Evolutionary conservation across 1,140 invertebrate genomes (phyloP).

Genomic region (Galendromus occidentalis): DNA sequence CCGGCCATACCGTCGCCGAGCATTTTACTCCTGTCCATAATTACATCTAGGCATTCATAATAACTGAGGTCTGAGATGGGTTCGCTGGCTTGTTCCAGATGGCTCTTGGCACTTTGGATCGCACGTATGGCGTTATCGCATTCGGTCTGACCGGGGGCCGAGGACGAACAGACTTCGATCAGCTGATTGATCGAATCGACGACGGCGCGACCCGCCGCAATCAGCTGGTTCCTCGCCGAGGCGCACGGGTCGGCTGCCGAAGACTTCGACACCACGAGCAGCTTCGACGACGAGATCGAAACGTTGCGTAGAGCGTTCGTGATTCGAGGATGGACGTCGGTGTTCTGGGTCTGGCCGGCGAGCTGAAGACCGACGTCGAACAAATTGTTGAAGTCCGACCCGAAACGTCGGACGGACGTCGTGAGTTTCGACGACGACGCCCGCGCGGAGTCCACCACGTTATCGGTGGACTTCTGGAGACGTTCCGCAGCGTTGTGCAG

Average conservation of each 20-base stretch:
- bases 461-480: conserved; percentile 57
- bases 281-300: conserved; percentile 62
- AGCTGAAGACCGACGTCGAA: conserved; percentile 56
- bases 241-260: conserved; percentile 68
- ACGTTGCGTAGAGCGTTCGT: conserved; percentile 66
- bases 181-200: conserved; percentile 81
- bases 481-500: conserved; percentile 56
- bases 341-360: conserved; percentile 51
- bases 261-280: conserved; percentile 65
- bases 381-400: conserved; percentile 51
- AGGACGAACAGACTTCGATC: conserved; percentile 57
- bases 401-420: conserved; percentile 48
- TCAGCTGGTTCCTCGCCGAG: conserved; percentile 68
- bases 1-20: conserved; percentile 74
- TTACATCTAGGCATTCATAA: conserved; percentile 78
- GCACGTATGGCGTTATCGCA: conserved; percentile 87
- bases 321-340: conserved; percentile 49
- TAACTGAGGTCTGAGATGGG: conserved; percentile 72
- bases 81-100: conserved; percentile 66
- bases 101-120: conserved; percentile 51
- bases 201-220: conserved; percentile 52
- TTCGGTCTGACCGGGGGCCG: conserved; percentile 74
- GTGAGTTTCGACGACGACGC: conserved; percentile 45
- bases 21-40: conserved; percentile 74
- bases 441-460: conserved; percentile 47